phyloP scores from a whole-genome alignment of 2,888 invertebrate species.

The Andrena flavipes region DNA sequence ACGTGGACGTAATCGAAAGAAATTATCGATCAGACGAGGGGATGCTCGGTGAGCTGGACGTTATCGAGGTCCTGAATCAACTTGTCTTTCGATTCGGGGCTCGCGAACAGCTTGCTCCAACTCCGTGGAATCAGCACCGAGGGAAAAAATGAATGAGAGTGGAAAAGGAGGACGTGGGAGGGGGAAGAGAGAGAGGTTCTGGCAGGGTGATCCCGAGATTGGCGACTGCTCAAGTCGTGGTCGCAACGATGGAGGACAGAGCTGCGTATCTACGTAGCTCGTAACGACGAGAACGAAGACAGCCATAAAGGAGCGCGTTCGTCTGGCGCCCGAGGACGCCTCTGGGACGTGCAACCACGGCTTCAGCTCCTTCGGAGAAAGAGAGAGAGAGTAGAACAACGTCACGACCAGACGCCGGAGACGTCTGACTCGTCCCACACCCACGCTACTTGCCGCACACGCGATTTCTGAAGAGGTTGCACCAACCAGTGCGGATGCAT shows the following conservation, averaged over 20 bases:
- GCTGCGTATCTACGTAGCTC: slow-evolving; percentile 34
- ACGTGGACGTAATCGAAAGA: too few species aligned
- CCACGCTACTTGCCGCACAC: slow-evolving; percentile 59
- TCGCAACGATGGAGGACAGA: slow-evolving; percentile 8
- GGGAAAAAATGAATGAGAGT: slow-evolving; percentile 13
- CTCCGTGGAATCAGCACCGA: background rate
- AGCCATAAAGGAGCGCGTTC: slow-evolving; percentile 43
- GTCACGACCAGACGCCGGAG: slow-evolving; percentile 50
- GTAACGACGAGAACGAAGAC: slow-evolving; percentile 10
- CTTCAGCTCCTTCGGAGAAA: slow-evolving; percentile 21
- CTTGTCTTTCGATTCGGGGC: background rate
- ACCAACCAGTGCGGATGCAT: slow-evolving; percentile 48
- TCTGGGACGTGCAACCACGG: slow-evolving; percentile 28
- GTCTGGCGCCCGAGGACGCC: slow-evolving; percentile 59
- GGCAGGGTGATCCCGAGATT: slow-evolving; percentile 41
- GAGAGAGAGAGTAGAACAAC: slow-evolving; percentile 27
- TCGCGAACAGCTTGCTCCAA: background rate
- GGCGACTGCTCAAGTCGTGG: slow-evolving; percentile 58
- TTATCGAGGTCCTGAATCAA: background rate
- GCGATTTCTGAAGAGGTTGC: slow-evolving; percentile 63
- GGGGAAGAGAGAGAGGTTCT: background rate
- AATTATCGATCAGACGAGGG: too few species aligned
- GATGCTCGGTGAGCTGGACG: background rate
- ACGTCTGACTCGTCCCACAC: slow-evolving; percentile 65
- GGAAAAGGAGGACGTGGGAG: background rate